These are phyloP conservation scores for Eupeodes corollae DNA, from an alignment of 1,140 invertebrate genomes.

Conservation along the genomic window DNA sequence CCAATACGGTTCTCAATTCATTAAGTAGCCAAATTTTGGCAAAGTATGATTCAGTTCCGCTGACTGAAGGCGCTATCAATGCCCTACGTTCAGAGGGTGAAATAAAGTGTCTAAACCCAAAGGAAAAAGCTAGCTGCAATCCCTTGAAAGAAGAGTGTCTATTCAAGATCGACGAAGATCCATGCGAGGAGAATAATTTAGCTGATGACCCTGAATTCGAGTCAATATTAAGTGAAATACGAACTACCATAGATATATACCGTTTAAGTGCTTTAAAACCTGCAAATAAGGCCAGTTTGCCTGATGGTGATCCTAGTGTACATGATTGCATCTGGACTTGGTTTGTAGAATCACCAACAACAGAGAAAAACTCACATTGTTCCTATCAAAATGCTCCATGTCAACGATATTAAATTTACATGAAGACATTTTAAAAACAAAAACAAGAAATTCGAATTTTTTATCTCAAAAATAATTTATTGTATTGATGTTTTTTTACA, in stretches of 20 bases:
- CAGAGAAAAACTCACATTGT: constrained; percentile 7
- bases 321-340: constrained; percentile 23
- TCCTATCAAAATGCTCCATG: no score
- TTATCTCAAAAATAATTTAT: no score
- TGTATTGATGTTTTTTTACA: no score
- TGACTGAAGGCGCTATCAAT: constrained; percentile 24
- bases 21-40: constrained; percentile 17
- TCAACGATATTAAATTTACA: no score
- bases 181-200: constrained; percentile 65
- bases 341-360: constrained; percentile 9
- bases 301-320: constrained; percentile 12
- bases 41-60: constrained; percentile 11
- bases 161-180: constrained; percentile 61
- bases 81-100: constrained; percentile 37
- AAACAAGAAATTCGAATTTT: no score
- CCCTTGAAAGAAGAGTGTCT: constrained; percentile 50
- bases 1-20: constrained; percentile 40
- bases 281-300: constrained; percentile 10
- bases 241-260: constrained; percentile 9
- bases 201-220: constrained; percentile 27
- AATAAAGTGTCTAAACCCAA: constrained; percentile 26
- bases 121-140: constrained; percentile 24
- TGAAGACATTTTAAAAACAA: no score
- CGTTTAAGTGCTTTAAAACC: constrained; percentile 10
- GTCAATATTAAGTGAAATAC: constrained; percentile 12